Evolutionary conservation across 2,797 vertebrate species (phyloP).

Genomic region (Zalophus californianus): DNA sequence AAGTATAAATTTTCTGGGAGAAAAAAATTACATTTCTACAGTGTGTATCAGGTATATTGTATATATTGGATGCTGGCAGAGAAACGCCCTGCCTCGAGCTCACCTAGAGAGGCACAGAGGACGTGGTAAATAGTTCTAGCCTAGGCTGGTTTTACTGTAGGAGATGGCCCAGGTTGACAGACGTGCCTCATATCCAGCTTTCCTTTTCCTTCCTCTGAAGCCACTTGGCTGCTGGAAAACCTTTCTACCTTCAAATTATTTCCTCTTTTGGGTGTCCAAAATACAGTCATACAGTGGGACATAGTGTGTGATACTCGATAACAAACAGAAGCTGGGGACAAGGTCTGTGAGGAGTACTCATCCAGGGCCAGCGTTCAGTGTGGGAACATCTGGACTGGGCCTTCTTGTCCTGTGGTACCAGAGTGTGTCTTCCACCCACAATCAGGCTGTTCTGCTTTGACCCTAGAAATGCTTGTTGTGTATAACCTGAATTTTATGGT

Average conservation of each 20-base stretch:
- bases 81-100: neutral
- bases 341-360: neutral
- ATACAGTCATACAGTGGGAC: neutral
- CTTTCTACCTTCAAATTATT: neutral
- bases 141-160: neutral
- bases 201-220: neutral
- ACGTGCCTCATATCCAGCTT: neutral
- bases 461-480: neutral
- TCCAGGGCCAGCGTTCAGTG: no score
- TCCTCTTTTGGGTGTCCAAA: neutral
- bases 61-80: neutral
- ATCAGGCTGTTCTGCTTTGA: neutral
- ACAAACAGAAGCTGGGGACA: neutral
- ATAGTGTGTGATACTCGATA: neutral
- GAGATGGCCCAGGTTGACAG: neutral
- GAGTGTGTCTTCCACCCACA: neutral
- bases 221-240: neutral
- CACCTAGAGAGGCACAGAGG: neutral
- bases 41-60: neutral
- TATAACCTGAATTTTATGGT: neutral
- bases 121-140: neutral
- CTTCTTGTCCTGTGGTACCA: neutral
- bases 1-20: slow-evolving; percentile 39
- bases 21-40: neutral
- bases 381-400: neutral